phyloP scores from a whole-genome alignment of 2,888 invertebrate species.

The Drymonia ruficornis region DNA sequence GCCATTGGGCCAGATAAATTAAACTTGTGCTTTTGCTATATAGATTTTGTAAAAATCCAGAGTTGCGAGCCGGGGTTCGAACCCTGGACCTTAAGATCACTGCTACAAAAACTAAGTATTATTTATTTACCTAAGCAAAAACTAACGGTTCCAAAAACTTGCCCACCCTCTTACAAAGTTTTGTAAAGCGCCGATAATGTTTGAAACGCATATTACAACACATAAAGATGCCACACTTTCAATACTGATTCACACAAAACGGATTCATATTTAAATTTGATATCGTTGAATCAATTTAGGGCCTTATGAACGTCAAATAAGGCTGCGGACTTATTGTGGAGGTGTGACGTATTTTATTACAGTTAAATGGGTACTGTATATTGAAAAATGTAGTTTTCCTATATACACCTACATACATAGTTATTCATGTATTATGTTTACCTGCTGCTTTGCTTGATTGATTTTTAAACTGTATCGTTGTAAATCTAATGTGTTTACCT shows the following conservation, averaged over 20 bases:
- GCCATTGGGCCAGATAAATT: too few species aligned
- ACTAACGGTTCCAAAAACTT: neutral
- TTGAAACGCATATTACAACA: conserved; percentile 22
- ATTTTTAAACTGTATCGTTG: too few species aligned
- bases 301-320: conserved; percentile 39
- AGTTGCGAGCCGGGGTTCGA: too few species aligned
- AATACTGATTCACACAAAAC: conserved; percentile 21
- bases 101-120: too few species aligned
- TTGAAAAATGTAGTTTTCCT: neutral
- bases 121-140: neutral
- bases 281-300: conserved; percentile 36
- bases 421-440: too few species aligned
- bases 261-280: conserved; percentile 41
- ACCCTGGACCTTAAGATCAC: too few species aligned
- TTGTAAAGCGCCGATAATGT: neutral
- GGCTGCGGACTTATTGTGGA: conserved; percentile 20
- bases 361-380: conserved; percentile 17
- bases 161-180: neutral
- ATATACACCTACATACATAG: too few species aligned
- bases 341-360: conserved; percentile 32
- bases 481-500: too few species aligned
- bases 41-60: too few species aligned
- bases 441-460: too few species aligned
- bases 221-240: conserved; percentile 21
- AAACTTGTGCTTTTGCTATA: too few species aligned